A percentile compares a stretch with the other conserved stretches of the same genome.
Conservation (phyloP, 2,888 invertebrate genomes). For the Chaitophorus viminalis region DNA sequence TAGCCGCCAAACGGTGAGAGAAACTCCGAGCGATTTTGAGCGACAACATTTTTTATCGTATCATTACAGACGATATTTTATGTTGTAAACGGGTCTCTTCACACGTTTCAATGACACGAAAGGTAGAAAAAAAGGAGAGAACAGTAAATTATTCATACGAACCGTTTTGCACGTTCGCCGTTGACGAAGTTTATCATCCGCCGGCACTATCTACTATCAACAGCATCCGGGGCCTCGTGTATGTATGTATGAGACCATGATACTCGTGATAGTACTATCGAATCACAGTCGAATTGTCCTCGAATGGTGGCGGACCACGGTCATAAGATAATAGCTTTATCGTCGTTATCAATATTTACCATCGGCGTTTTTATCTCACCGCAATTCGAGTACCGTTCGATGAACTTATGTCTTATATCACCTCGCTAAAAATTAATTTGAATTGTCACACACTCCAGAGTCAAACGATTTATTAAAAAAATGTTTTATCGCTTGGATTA, state of each 20-base stretch:
- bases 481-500: neutral
- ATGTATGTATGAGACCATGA: no score
- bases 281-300: neutral
- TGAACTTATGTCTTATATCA: no score
- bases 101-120: no score
- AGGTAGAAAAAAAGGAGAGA: neutral
- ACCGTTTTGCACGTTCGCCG: neutral
- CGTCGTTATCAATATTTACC: neutral
- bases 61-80: neutral
- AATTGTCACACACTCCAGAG: neutral
- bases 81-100: neutral
- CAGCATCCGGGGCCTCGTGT: no score
- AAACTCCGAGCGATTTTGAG: neutral
- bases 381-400: no score
- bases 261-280: neutral
- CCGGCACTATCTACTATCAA: neutral
- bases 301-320: no score
- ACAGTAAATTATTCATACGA: neutral
- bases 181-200: neutral
- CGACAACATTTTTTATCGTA: slow-evolving; percentile 13
- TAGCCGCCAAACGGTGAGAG: neutral
- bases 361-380: neutral
- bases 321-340: neutral
- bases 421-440: no score
- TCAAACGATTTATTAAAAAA: neutral